phyloP scores from a whole-genome alignment of 2,113 vertebrate species.

The Phylloscopus trochiloides region DNA sequence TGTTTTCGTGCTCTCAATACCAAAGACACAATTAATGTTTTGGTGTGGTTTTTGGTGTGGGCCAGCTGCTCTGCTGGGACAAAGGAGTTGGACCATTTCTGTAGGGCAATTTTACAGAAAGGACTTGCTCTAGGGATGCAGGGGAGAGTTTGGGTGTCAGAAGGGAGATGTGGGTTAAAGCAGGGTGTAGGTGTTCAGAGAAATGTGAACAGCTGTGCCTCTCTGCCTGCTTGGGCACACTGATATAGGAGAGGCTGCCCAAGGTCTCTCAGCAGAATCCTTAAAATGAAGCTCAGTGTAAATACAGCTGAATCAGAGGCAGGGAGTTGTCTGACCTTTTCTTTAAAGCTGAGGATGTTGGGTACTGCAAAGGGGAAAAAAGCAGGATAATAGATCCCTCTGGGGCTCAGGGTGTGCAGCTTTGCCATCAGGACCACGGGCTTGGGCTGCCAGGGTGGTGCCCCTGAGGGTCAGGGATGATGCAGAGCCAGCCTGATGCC shows the following conservation, averaged over 20 bases:
- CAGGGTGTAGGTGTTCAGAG: not conserved
- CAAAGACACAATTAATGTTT: accelerated
- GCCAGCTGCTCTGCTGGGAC: not conserved
- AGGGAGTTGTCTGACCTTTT: not conserved
- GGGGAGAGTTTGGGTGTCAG: not conserved
- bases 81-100: no score
- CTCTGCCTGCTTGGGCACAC: not conserved
- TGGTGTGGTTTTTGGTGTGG: not conserved
- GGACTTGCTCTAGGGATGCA: not conserved
- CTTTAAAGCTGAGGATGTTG: not conserved
- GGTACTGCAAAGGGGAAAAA: not conserved
- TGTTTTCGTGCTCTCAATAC: not conserved
- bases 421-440: accelerated
- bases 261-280: not conserved
- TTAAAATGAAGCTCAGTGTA: not conserved
- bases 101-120: no score
- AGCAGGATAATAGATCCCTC: not conserved
- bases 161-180: not conserved
- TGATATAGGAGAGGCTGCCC: not conserved
- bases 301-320: not conserved
- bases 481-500: not conserved
- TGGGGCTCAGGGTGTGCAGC: not conserved
- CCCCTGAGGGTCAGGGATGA: not conserved
- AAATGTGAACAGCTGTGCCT: not conserved
- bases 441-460: not conserved